Conservation (phyloP, 2,888 invertebrate genomes). For the Campaea margaritaria region DNA sequence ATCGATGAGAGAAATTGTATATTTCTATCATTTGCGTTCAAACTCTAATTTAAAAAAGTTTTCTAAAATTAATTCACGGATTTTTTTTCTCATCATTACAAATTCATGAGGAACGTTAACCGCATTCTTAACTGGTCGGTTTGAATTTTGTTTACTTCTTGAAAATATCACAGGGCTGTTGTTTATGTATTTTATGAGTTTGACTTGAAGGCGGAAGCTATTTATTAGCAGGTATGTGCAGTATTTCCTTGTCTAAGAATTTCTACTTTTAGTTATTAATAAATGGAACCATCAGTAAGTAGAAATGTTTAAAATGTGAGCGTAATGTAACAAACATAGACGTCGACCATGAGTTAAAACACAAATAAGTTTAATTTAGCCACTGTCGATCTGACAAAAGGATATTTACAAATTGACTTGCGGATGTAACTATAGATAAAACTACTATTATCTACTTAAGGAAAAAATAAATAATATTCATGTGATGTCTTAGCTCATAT, state of each 20-base stretch:
- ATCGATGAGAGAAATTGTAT: background rate
- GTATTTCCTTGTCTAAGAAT: background rate
- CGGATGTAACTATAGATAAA: too few relatives aligned
- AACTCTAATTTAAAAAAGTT: background rate
- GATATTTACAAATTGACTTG: too few relatives aligned
- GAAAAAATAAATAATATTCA: background rate
- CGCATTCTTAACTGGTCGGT: conserved; percentile 22
- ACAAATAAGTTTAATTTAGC: too few relatives aligned
- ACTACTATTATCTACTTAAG: background rate
- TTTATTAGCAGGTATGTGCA: background rate
- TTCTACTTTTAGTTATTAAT: background rate
- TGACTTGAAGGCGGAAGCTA: background rate
- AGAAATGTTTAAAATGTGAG: background rate
- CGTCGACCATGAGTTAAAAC: too few relatives aligned
- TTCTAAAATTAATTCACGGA: conserved; percentile 1
- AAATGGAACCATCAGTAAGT: background rate
- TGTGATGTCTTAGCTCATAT: too few relatives aligned
- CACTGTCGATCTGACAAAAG: too few relatives aligned
- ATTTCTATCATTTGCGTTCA: background rate
- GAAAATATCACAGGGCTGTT: conserved; percentile 3
- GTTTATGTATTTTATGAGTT: conserved; percentile 1
- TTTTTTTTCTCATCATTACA: conserved; percentile 15
- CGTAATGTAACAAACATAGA: background rate
- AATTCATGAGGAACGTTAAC: conserved; percentile 29
- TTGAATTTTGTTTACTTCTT: conserved; percentile 6